phyloP scores from a whole-genome alignment of 2,113 vertebrate genomes.

The Ancistrus triradiatus region DNA sequence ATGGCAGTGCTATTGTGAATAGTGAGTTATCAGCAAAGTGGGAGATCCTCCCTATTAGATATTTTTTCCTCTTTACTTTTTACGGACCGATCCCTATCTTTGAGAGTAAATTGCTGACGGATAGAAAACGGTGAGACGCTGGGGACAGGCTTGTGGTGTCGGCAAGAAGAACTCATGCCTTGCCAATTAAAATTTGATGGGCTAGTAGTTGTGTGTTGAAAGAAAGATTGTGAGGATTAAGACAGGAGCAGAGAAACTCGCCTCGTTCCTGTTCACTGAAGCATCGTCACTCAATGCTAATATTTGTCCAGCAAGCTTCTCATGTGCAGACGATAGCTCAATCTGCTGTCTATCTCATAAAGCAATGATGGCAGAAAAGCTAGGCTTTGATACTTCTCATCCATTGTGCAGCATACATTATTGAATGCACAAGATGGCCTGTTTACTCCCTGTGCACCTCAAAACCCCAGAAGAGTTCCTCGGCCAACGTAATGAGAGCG shows the following conservation, averaged over 20 bases:
- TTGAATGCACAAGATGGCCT: constrained; percentile 15
- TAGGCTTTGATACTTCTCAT: not conserved
- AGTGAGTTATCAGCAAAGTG: constrained; percentile 30
- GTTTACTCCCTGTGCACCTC: constrained; percentile 16
- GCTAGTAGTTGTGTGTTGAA: constrained; percentile 20
- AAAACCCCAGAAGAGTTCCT: constrained; percentile 30
- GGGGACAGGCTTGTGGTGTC: constrained; percentile 28
- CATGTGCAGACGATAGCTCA: not conserved
- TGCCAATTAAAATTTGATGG: constrained; percentile 42
- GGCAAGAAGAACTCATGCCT: constrained; percentile 32
- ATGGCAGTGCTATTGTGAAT: constrained; percentile 24
- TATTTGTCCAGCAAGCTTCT: constrained; percentile 17
- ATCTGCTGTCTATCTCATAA: constrained; percentile 9
- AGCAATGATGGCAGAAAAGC: not conserved
- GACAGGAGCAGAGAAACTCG: constrained; percentile 6
- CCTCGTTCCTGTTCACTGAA: constrained; percentile 18
- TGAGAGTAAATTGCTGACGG: constrained; percentile 53
- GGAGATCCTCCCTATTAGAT: constrained; percentile 23
- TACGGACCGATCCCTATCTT: constrained; percentile 35
- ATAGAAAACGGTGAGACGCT: constrained; percentile 37
- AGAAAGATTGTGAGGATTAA: constrained; percentile 9
- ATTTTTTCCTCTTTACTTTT: constrained; percentile 15
- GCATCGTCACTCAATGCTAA: not conserved
- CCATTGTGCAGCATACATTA: constrained; percentile 15
- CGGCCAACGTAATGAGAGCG: constrained; percentile 30